Evolutionary conservation across 2,113 vertebrate genomes (phyloP), one percentile per base, ranked within the genome.

Genomic region (Phalacrocorax carbo): DNA sequence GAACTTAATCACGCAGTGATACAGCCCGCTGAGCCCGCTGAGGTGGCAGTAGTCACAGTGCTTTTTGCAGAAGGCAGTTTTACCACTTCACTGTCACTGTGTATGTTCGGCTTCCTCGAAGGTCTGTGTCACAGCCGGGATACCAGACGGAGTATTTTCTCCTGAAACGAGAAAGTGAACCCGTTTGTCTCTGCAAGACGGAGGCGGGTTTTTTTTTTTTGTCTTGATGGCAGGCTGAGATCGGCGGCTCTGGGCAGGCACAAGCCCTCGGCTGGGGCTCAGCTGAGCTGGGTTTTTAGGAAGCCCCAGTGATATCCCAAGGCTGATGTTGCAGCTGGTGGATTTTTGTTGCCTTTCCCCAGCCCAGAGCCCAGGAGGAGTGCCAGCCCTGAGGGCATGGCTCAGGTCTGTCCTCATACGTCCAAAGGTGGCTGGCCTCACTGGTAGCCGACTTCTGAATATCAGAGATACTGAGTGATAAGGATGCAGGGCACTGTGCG

Each of bases 1-100:
- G 98, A 98, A 95, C 98, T 98, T 99, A 98, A 98, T 98, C 88
- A 97, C 92, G 38, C 95, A 96, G 97, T 95, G 89, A 98, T 98
- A 76, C 57, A 78, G 79, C 91, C 93, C 16, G 19, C 81, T 19
- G 91, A 78, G 79, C 91, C 93, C 16, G 19, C 81, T 19, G 91
- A 93, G 93, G 96, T 88, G 91, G 92, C 85, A 80, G 87, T 66
- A 76, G 76, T 82, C 89, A 51, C 90, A 14, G 81, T 88, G 94
- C 96, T 93, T 93, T 78, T 86, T 95, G 90, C 97, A 95, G 69
- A 60, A 93, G 96, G 97, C 97, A 94, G 97, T 97, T 92, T 97
- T 97, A 97, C 97, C 97, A 95, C 98, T 98, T 97, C 94, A 91
- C 97, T 98, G 96, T 97, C 98, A 89, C 93, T 93, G 68, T 15